Percentiles rank a stretch among this genome's conserved stretches.
phyloP scores from a whole-genome alignment of 2,113 vertebrate genomes.

The Dascyllus trimaculatus region DNA sequence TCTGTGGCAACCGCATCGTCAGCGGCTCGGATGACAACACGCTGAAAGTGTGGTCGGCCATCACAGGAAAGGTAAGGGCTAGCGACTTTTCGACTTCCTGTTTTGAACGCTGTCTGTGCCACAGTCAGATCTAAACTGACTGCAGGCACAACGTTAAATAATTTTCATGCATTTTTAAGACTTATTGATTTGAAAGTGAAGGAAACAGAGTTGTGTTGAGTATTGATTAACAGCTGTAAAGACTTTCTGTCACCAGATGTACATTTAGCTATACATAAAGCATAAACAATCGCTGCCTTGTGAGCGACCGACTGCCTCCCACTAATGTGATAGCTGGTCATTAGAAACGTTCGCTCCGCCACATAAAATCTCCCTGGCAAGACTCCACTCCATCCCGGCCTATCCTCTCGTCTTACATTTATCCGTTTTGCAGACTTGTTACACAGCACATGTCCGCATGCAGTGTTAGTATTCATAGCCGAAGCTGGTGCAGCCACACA shows the following conservation, averaged over 20 bases:
- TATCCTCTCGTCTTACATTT: slow-evolving; percentile 23
- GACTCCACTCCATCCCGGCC: neutral
- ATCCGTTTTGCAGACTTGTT: slow-evolving; percentile 54
- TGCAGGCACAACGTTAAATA: neutral
- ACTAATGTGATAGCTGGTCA: slow-evolving; percentile 2
- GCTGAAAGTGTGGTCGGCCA: slow-evolving; percentile 98
- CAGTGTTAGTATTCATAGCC: slow-evolving; percentile 75
- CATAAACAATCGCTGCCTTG: neutral
- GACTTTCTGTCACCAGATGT: neutral
- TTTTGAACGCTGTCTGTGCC: neutral
- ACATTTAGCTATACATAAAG: neutral
- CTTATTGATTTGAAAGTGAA: slow-evolving; percentile 17
- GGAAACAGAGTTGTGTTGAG: neutral
- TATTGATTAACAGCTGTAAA: neutral
- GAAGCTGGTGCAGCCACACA: slow-evolving; percentile 61
- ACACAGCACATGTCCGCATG: slow-evolving; percentile 56
- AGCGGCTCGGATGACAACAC: slow-evolving; percentile 99
- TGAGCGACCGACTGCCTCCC: neutral
- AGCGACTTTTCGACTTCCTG: neutral
- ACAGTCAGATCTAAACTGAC: too few species aligned
- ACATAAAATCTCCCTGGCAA: slow-evolving; percentile 2
- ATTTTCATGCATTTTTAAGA: slow-evolving; percentile 15
- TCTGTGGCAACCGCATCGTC: slow-evolving; percentile 97
- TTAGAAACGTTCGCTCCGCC: neutral
- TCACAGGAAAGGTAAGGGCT: slow-evolving; percentile 94